A percentile compares a stretch with the other conserved stretches of the same genome.
Evolutionary conservation across 2,113 vertebrate species (phyloP).

Genomic region (Desmodus rotundus): DNA sequence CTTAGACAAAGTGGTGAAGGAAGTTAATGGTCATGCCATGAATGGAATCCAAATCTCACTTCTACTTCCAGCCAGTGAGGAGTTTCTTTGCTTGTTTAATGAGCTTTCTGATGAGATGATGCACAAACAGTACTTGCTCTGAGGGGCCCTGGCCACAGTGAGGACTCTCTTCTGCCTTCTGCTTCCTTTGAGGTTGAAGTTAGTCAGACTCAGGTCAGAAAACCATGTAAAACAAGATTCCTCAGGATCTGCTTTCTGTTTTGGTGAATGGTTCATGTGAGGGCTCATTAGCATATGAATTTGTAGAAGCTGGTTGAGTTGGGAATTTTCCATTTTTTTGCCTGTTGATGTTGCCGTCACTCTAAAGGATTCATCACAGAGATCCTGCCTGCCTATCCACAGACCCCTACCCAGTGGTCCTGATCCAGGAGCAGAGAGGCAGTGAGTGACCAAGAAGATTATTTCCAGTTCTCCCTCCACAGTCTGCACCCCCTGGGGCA

Average conservation of each 20-base stretch:
- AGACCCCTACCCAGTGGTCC: no score
- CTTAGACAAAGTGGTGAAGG: background rate
- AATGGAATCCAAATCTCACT: background rate
- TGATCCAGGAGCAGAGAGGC: background rate
- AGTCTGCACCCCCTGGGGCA: rapidly evolving
- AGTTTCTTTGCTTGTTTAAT: background rate
- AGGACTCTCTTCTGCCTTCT: background rate
- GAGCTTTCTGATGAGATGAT: background rate
- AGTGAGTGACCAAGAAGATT: no score
- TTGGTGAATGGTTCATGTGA: background rate
- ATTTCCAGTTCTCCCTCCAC: no score
- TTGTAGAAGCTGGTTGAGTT: background rate
- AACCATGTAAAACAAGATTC: background rate
- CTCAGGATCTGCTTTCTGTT: background rate
- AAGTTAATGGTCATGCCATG: background rate
- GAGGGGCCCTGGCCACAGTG: background rate
- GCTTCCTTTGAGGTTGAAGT: background rate
- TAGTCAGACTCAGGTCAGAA: background rate
- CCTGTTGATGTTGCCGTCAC: background rate
- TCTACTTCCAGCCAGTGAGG: background rate
- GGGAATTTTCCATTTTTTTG: background rate
- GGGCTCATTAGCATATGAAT: background rate
- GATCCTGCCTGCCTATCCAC: background rate
- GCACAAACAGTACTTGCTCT: rapidly evolving
- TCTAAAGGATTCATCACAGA: background rate